phyloP scores from a whole-genome alignment of 2,888 invertebrate genomes.

The Caenorhabditis afra region DNA sequence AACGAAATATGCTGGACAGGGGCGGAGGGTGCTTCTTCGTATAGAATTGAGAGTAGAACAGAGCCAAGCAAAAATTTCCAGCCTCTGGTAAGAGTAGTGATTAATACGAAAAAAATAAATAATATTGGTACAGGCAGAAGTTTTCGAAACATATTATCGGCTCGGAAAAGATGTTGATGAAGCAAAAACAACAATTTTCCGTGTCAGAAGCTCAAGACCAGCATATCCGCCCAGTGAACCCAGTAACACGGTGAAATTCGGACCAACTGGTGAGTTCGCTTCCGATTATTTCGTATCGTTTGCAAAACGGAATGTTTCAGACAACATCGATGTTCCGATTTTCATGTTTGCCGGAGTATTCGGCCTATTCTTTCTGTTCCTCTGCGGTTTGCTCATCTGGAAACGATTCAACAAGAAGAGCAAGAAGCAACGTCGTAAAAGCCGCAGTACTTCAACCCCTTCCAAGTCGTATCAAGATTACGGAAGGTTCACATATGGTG shows the following conservation, averaged over 20 bases:
- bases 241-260: constrained; percentile 30
- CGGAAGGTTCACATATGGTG: constrained; percentile 54
- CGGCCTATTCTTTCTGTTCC: constrained; percentile 36
- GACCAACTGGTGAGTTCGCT: constrained; percentile 29
- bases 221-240: constrained; percentile 61
- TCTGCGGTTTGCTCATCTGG: constrained; percentile 35
- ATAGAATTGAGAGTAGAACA: constrained; percentile 59
- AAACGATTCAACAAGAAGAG: constrained; percentile 30
- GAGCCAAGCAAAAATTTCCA: constrained; percentile 50
- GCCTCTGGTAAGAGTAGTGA: constrained; percentile 39
- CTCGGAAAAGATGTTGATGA: constrained; percentile 41
- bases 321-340: constrained; percentile 42
- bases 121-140: constrained; percentile 51
- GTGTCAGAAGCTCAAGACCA: constrained; percentile 59
- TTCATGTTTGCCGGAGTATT: constrained; percentile 43
- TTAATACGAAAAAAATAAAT: too few species aligned
- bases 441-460: constrained; percentile 33
- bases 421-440: constrained; percentile 42
- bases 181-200: constrained; percentile 33
- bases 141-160: constrained; percentile 56
- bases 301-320: constrained; percentile 8
- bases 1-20: constrained; percentile 63
- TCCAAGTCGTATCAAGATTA: constrained; percentile 54
- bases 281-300: too few species aligned
- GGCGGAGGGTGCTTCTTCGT: constrained; percentile 65